These are phyloP conservation scores for Paedocypris sp. DNA, from an alignment of 2,113 vertebrate species.

Conservation along the genomic window DNA sequence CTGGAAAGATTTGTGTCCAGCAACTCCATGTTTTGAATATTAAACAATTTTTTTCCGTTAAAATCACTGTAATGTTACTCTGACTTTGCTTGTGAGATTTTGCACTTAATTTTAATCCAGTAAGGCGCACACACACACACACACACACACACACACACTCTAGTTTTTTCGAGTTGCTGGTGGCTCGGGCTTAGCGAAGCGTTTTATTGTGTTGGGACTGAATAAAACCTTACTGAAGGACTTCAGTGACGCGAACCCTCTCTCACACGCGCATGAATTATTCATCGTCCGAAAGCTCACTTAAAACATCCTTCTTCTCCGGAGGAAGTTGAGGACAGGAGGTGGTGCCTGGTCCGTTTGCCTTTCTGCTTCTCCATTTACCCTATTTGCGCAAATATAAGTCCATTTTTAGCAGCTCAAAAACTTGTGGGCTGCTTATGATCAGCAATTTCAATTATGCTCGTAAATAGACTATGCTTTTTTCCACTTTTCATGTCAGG, in stretches of 20 bases:
- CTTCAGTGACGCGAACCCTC: not conserved
- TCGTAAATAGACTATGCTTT: too few species aligned
- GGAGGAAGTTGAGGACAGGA: not conserved
- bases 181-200: not conserved
- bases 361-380: not conserved
- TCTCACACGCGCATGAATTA: conserved; percentile 42
- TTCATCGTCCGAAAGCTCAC: conserved; percentile 51
- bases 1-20: too few species aligned
- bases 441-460: too few species aligned
- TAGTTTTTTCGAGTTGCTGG: not conserved
- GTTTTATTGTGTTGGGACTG: conserved; percentile 5
- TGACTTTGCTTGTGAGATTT: not conserved
- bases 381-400: too few species aligned
- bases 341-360: not conserved
- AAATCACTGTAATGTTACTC: not conserved
- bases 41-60: too few species aligned
- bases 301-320: conserved; percentile 32
- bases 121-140: too few species aligned
- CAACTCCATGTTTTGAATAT: too few species aligned
- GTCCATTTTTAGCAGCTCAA: too few species aligned
- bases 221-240: conserved; percentile 3
- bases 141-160: too few species aligned
- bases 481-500: too few species aligned
- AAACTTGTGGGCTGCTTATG: too few species aligned
- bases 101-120: too few species aligned